Evolutionary conservation across 2,113 vertebrate genomes (phyloP).

Genomic region (Malurus alboscapulatus): DNA sequence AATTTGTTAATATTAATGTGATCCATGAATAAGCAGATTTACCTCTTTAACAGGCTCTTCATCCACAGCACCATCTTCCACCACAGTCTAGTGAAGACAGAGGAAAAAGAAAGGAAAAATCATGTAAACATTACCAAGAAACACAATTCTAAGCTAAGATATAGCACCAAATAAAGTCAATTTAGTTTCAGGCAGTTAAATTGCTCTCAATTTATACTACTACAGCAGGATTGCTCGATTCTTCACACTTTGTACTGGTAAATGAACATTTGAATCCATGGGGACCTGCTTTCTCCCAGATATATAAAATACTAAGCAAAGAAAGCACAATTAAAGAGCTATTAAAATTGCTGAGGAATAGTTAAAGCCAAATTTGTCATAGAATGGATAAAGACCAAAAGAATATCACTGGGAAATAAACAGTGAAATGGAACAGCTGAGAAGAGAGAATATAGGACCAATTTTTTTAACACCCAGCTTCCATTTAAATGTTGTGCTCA

Average conservation of each 20-base stretch:
- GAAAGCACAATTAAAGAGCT: not conserved
- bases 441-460: not conserved
- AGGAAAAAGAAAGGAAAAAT: not conserved
- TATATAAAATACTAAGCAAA: not conserved
- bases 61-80: conserved; percentile 63
- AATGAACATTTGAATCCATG: not conserved
- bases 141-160: not conserved
- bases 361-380: not conserved
- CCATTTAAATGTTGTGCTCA: not conserved
- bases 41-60: conserved; percentile 59
- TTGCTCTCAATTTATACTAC: not conserved
- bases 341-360: not conserved
- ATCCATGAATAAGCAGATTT: not conserved
- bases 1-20: not conserved
- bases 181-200: not conserved
- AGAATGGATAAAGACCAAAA: not conserved
- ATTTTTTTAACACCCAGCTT: not conserved
- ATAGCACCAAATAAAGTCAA: not conserved
- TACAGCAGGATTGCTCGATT: not conserved
- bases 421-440: not conserved
- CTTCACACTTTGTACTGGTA: not conserved
- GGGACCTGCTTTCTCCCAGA: not conserved
- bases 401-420: not conserved
- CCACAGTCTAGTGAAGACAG: conserved; percentile 45
- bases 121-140: not conserved